Percentiles rank a stretch among this genome's conserved stretches.
Conservation (phyloP, 2,888 invertebrate species). For the Mamestra brassicae region DNA sequence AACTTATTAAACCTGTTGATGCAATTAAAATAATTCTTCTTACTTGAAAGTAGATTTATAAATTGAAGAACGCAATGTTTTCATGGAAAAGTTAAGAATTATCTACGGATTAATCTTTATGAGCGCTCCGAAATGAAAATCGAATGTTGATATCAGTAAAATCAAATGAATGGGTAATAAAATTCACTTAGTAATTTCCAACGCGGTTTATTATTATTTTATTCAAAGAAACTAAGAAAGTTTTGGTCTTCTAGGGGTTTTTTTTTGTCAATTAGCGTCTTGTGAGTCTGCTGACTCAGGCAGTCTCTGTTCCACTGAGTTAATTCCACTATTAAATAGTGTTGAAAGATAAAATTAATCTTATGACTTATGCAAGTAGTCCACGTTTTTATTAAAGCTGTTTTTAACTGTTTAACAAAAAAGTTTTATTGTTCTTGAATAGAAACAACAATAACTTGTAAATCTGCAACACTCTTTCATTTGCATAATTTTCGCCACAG, state of each 20-base stretch:
- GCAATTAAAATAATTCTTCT: conserved; percentile 28
- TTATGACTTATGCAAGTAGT: no score
- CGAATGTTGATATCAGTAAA: conserved; percentile 10
- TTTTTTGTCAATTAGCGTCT: conserved; percentile 12
- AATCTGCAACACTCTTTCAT: neutral
- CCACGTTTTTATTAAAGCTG: no score
- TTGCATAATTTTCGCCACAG: conserved; percentile 1
- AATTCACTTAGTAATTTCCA: conserved; percentile 27
- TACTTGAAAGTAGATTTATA: conserved; percentile 9
- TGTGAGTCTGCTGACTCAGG: neutral
- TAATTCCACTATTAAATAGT: neutral
- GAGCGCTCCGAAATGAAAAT: conserved; percentile 37
- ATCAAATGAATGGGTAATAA: conserved; percentile 30
- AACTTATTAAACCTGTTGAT: conserved; percentile 34
- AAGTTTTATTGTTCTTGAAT: neutral
- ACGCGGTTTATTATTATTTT: conserved; percentile 3
- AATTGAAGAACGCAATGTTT: conserved; percentile 13
- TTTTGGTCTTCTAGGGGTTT: neutral
- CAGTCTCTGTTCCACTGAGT: neutral
- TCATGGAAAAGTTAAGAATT: conserved; percentile 37
- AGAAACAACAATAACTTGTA: no score
- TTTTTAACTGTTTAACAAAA: neutral
- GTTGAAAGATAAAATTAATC: neutral
- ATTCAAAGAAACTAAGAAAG: neutral
- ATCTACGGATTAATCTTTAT: conserved; percentile 42